A percentile compares a stretch with the other conserved stretches of the same genome.
Conservation (phyloP, 2,888 invertebrate species). For the Lissonota sp. region DNA sequence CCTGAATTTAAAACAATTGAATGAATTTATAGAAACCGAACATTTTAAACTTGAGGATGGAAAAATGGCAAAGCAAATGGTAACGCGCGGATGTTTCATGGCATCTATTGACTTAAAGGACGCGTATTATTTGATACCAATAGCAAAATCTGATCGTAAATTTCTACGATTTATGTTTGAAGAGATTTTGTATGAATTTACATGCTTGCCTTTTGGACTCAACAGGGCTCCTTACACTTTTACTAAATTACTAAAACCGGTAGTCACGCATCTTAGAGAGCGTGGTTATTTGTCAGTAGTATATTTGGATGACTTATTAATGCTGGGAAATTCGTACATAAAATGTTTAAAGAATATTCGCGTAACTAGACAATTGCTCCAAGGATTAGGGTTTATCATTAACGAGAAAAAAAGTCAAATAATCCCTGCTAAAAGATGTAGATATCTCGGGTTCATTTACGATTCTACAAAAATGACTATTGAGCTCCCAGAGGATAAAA, state of each 20-base stretch:
- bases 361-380: conserved; percentile 30
- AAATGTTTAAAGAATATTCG: conserved; percentile 31
- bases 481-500: conserved; percentile 42
- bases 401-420: conserved; percentile 33
- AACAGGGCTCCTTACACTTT: not conserved
- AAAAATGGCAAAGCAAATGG: not conserved
- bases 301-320: conserved; percentile 52
- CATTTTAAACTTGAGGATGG: not conserved
- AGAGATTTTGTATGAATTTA: not conserved
- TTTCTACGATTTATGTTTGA: not conserved
- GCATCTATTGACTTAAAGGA: not conserved
- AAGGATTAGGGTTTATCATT: conserved; percentile 38
- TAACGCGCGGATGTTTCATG: not conserved
- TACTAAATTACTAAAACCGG: not conserved
- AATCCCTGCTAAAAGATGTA: conserved; percentile 14
- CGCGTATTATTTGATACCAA: too few species aligned
- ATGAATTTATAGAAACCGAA: not conserved
- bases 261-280: conserved; percentile 13
- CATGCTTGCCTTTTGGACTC: not conserved
- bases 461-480: conserved; percentile 40
- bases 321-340: conserved; percentile 44
- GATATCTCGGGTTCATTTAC: conserved; percentile 45
- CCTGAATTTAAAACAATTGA: not conserved
- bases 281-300: conserved; percentile 25
- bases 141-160: not conserved